phyloP scores from a whole-genome alignment of 2,797 vertebrate genomes.

The Serranus cabrilla region DNA sequence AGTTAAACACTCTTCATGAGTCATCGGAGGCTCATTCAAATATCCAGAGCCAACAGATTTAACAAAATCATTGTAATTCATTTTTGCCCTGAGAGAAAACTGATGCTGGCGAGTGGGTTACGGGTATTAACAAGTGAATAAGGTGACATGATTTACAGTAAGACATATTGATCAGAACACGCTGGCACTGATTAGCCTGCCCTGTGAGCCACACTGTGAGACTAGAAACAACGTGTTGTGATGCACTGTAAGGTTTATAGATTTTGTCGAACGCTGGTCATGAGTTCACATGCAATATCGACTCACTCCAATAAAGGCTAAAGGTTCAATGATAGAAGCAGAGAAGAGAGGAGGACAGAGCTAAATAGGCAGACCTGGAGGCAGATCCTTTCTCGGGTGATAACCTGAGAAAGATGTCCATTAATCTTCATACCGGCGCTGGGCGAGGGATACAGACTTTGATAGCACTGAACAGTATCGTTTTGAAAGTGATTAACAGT shows the following conservation, averaged over 20 bases:
- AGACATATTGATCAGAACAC: slow-evolving; percentile 1
- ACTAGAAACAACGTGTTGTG: background rate
- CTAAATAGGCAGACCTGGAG: background rate
- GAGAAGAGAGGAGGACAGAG: background rate
- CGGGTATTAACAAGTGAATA: slow-evolving; percentile 7
- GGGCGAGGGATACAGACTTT: background rate
- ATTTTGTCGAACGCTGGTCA: slow-evolving; percentile 5
- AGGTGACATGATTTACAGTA: slow-evolving; percentile 2
- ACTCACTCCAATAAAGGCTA: slow-evolving; percentile 8
- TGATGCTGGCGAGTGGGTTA: slow-evolving; percentile 14
- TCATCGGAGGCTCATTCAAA: slow-evolving; percentile 56
- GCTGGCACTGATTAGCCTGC: background rate
- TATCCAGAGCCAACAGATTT: slow-evolving; percentile 52
- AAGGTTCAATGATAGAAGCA: slow-evolving; percentile 1
- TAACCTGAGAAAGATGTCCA: slow-evolving; percentile 13
- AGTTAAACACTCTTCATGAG: slow-evolving; percentile 52
- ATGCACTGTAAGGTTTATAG: slow-evolving; percentile 1
- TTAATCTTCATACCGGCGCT: slow-evolving; percentile 20
- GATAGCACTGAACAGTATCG: background rate
- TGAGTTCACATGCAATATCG: slow-evolving; percentile 5
- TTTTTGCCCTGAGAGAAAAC: slow-evolving; percentile 37
- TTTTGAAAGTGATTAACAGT: slow-evolving; percentile 7
- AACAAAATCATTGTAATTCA: slow-evolving; percentile 38
- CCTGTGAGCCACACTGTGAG: background rate
- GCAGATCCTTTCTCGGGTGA: background rate